These are phyloP conservation scores for Idris sp. DNA, from an alignment of 1,140 invertebrate species.

Conservation along the genomic window DNA sequence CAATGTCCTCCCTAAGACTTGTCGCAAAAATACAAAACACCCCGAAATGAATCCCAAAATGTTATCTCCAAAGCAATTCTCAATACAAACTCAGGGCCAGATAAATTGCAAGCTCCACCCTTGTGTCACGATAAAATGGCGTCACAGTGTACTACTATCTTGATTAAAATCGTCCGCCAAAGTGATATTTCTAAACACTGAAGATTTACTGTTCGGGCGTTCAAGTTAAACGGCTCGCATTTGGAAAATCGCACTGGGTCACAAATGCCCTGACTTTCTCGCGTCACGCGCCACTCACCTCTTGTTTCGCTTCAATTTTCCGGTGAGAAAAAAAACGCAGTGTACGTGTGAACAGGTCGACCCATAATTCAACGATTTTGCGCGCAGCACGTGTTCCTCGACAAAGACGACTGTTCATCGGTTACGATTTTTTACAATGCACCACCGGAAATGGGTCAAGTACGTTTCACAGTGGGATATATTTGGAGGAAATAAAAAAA, in stretches of 20 bases:
- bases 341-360: constrained; percentile 13
- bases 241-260: constrained; percentile 8
- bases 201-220: constrained; percentile 24
- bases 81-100: constrained; percentile 30
- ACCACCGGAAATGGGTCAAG: constrained; percentile 48
- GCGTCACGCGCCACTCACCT: no score
- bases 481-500: no score
- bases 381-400: not conserved
- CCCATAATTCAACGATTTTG: constrained; percentile 36
- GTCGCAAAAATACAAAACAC: constrained; percentile 41
- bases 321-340: not conserved
- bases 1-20: constrained; percentile 13
- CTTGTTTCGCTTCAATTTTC: no score
- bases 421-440: constrained; percentile 12
- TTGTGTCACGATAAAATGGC: constrained; percentile 40
- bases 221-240: constrained; percentile 21
- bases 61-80: constrained; percentile 45
- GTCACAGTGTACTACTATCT: constrained; percentile 46
- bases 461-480: constrained; percentile 2
- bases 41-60: constrained; percentile 31
- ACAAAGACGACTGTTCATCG: constrained; percentile 19
- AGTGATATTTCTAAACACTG: constrained; percentile 43
- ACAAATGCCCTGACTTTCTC: no score
- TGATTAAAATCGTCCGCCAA: constrained; percentile 49
- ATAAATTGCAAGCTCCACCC: constrained; percentile 40